phyloP scores from a whole-genome alignment of 2,797 vertebrate species.

The Melanotaenia boesemani region DNA sequence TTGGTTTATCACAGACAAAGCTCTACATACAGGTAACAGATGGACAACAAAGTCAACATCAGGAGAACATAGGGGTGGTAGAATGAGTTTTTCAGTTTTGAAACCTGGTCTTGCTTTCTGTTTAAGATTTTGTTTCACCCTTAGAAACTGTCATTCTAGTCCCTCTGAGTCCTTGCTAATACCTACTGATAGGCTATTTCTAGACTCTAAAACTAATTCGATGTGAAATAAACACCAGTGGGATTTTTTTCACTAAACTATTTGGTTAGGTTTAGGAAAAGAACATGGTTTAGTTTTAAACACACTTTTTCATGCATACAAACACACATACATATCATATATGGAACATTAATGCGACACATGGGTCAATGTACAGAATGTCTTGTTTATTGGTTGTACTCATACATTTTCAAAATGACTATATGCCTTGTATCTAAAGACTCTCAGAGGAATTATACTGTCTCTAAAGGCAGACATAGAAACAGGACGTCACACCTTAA shows the following conservation, averaged over 20 bases:
- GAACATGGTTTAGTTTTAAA: background rate
- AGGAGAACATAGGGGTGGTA: background rate
- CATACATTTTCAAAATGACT: slow-evolving; percentile 81
- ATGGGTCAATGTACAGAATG: slow-evolving; percentile 63
- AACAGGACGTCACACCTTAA: slow-evolving; percentile 60
- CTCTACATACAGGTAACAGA: background rate
- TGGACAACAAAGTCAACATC: background rate
- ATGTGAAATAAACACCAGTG: background rate
- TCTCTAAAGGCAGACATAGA: slow-evolving; percentile 72
- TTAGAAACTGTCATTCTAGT: background rate
- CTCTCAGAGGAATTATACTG: slow-evolving; percentile 66
- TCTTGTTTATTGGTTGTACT: slow-evolving; percentile 82
- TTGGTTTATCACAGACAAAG: background rate
- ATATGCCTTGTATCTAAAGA: slow-evolving; percentile 81
- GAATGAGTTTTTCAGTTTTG: background rate
- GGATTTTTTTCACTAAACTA: background rate
- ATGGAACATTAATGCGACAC: slow-evolving; percentile 45
- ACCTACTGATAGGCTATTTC: background rate
- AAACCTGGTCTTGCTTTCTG: background rate
- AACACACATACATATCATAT: background rate
- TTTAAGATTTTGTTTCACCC: background rate
- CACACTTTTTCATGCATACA: background rate
- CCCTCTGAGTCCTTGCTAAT: too few species aligned
- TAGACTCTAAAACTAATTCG: background rate
- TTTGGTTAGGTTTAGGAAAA: background rate